phyloP scores from a whole-genome alignment of 1,140 invertebrate genomes.

The Tetramorium parvispinum region DNA sequence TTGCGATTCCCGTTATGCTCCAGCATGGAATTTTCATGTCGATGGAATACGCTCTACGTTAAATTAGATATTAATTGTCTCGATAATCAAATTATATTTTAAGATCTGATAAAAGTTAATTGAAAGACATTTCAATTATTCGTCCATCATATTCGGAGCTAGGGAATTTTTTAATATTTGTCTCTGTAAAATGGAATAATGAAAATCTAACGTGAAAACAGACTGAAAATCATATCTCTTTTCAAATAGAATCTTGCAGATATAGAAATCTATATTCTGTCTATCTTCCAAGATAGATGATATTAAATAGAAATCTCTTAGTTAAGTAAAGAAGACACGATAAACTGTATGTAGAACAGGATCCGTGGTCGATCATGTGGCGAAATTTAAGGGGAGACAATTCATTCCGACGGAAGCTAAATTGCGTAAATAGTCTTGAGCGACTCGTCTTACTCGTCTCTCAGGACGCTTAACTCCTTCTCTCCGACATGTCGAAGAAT shows the following conservation, averaged over 20 bases:
- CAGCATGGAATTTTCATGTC: too few species aligned
- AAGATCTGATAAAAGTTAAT: not conserved
- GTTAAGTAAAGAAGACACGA: not conserved
- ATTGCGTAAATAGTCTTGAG: conserved; percentile 79
- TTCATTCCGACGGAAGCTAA: conserved; percentile 56
- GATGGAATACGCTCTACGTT: not conserved
- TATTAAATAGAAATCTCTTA: not conserved
- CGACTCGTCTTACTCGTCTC: conserved; percentile 74
- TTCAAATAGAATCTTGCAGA: not conserved
- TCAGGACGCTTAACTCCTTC: conserved; percentile 22
- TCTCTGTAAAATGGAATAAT: not conserved
- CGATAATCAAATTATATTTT: not conserved
- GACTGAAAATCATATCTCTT: not conserved
- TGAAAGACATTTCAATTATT: not conserved
- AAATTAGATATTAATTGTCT: not conserved
- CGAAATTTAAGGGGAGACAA: conserved; percentile 23
- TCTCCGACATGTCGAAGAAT: conserved; percentile 42
- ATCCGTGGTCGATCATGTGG: not conserved
- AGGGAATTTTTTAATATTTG: not conserved
- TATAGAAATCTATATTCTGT: not conserved
- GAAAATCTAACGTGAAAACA: not conserved
- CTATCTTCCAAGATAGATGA: not conserved
- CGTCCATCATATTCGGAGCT: not conserved
- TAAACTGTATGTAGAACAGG: not conserved
- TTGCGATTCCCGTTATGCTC: not conserved